Conservation (phyloP, 2,888 invertebrate genomes). For the Zootermopsis nevadensis region DNA sequence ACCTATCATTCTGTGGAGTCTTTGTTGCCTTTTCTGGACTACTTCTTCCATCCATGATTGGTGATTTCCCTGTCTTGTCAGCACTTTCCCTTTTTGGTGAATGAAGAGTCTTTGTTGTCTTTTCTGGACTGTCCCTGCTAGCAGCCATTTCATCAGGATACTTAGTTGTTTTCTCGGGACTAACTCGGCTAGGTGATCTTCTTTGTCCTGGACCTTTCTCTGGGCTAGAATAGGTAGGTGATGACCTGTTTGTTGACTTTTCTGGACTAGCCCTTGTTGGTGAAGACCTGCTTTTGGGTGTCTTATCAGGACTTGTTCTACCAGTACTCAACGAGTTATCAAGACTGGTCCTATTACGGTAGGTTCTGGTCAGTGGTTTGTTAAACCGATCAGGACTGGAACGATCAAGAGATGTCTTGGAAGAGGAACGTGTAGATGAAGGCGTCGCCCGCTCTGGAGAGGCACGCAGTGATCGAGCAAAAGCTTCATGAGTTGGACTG, state of each 20-base stretch:
- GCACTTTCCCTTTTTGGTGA: constrained; percentile 25
- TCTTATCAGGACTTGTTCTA: constrained; percentile 48
- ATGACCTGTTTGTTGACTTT: constrained; percentile 32
- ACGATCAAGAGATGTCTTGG: constrained; percentile 59
- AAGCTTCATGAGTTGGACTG: constrained; percentile 81
- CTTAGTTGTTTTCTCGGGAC: constrained; percentile 39
- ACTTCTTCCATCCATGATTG: constrained; percentile 31
- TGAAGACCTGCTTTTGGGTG: constrained; percentile 18
- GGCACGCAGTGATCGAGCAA: constrained; percentile 78
- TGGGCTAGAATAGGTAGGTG: constrained; percentile 29
- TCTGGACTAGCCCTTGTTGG: constrained; percentile 47
- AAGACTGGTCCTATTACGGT: constrained; percentile 49
- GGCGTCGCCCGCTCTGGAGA: constrained; percentile 64
- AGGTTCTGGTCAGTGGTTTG: constrained; percentile 27
- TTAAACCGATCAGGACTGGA: constrained; percentile 49
- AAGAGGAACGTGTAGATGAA: constrained; percentile 56
- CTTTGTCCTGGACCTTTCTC: constrained; percentile 41
- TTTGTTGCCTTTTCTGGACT: constrained; percentile 52
- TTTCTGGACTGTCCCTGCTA: constrained; percentile 52
- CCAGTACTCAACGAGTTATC: constrained; percentile 52
- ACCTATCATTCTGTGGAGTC: neutral
- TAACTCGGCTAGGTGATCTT: constrained; percentile 23
- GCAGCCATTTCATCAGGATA: constrained; percentile 26
- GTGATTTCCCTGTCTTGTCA: neutral
- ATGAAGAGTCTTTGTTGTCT: constrained; percentile 9